Conservation (phyloP, 2,113 vertebrate species). For the Bujurquina vittata region DNA sequence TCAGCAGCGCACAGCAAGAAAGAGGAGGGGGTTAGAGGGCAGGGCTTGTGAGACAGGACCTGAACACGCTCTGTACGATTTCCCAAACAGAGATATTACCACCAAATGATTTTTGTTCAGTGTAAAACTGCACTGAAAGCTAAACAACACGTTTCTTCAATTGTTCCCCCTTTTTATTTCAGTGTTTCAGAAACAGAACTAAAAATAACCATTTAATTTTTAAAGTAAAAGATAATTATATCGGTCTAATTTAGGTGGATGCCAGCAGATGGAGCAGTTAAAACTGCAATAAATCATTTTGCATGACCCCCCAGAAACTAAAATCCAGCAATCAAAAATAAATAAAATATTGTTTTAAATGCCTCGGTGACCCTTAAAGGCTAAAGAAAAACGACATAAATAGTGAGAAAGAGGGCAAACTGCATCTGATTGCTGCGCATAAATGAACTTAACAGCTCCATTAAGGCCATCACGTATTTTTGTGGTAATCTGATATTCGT, state of each 20-base stretch:
- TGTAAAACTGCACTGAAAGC: background rate
- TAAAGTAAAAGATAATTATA: conserved; percentile 5
- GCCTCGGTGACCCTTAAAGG: conserved; percentile 45
- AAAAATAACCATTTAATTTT: background rate
- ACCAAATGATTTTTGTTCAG: background rate
- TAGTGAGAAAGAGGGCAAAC: conserved; percentile 14
- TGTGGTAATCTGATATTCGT: conserved; percentile 15
- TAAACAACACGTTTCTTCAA: background rate
- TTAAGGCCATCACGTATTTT: conserved; percentile 31
- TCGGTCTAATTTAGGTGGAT: background rate
- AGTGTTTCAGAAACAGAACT: background rate
- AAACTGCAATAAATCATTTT: conserved; percentile 54
- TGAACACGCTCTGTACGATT: background rate
- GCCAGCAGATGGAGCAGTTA: conserved; percentile 20
- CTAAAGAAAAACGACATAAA: conserved; percentile 49
- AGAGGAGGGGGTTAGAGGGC: background rate
- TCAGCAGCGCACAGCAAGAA: conserved; percentile 28
- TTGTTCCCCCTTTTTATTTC: too few relatives aligned
- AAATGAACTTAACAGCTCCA: conserved; percentile 13
- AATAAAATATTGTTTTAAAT: conserved; percentile 34
- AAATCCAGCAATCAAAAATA: conserved; percentile 47
- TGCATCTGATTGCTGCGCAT: conserved; percentile 8
- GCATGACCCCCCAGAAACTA: conserved; percentile 18
- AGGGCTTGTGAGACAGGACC: background rate
- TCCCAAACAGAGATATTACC: background rate